Evolutionary conservation across 2,888 invertebrate genomes (phyloP), one percentile per base, ranked within the genome.

Genomic region (Laspeyria flexula): DNA sequence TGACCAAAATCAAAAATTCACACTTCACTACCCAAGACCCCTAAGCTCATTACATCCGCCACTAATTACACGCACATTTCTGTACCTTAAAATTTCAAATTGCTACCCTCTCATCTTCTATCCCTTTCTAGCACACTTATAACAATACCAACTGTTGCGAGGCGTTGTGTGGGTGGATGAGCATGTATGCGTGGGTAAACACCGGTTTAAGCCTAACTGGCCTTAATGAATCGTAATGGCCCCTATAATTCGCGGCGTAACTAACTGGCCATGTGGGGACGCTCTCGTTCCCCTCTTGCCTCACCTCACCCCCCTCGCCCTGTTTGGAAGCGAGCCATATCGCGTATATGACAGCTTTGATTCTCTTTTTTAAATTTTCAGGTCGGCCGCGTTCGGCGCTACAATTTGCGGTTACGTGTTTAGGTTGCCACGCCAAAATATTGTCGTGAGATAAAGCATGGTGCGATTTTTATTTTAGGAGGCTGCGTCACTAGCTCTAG

Each of bases 161-260:
- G 65, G 50, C 55, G 53, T 63, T 59, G 66, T 79, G 81, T 78
- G 76, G 48, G 71, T 52, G 54, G 44, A 37, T 58, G 64, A 35
- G 59, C 52, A 13, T 64, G 90, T 90, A 88, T 90, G 91, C 77
- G 90, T 90, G 87, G 75, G 92, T 89, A 93, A 92, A 93, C 91
- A 92, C 91, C 90, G 86, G 90, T 91, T 92, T 91, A 92, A 92
- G 92, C 93, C 92, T 93, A 93, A 93, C 93, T 91, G 93, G 92
- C 92, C 91, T 92, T 93, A 93, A 93, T 93, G 93, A 93, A 93
- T 93, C 92, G 93, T 93, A 92, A 93, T 92, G 92, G 92, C 91
- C 92, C 91, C 92, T 92, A 92, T 92, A 92, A 92, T 92, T 92
- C 92, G 92, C 91, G 91, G 92, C 92, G 92, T 92, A 93, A 92